Evolutionary conservation across 1,140 invertebrate species (phyloP), one percentile per base, ranked within the genome.

Genomic region (Papilio machaon): DNA sequence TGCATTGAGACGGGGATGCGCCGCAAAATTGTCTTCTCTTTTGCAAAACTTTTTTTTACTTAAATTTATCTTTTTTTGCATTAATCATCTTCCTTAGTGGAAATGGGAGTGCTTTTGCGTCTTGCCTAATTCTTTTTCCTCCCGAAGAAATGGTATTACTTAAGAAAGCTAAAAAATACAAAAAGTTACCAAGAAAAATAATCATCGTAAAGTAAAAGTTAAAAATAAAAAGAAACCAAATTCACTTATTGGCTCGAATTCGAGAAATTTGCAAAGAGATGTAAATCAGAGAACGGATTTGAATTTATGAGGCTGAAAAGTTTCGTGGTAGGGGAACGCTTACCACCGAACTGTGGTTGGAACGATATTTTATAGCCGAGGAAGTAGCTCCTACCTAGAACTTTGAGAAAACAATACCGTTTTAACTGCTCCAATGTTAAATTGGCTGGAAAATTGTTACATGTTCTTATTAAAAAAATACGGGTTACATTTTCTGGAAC

Each of bases 261-360:
- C 64, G 30, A 35, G 30, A 70, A 70, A 15, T 70, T 70, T 35
- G 30, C 13, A 70, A 23, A 60, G 13, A 70, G 64, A 70, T 70
- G 64, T 70, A 70, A 70, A 70, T 15, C 30, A 70, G 30, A 64
- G 64, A 17, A 70, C 64, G 64, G 30, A 70, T 70, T 70, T 70
- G 30, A 70, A 70, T 70, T 70, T 70, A 70, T 70, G 30, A 70
- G 64, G 30, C 64, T 70, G 64, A 35, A 67, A 67, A 70, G 64
- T 70, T 70, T 70, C 64, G 8, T 64, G 23, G 60, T 70, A 70
- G 23, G 64, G 64, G 64, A 6, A 35, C 30, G 64, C 30, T 70
- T 70, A 70, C 23, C 23, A 30, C 23, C 30, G 35, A 70, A 35
- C 64, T 35, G 23, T 15, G 64, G 64, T 70, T 38, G 15, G 30